Base-by-base conservation (phyloP, 2,888 invertebrate species). In the Drosophila dives region DNA sequence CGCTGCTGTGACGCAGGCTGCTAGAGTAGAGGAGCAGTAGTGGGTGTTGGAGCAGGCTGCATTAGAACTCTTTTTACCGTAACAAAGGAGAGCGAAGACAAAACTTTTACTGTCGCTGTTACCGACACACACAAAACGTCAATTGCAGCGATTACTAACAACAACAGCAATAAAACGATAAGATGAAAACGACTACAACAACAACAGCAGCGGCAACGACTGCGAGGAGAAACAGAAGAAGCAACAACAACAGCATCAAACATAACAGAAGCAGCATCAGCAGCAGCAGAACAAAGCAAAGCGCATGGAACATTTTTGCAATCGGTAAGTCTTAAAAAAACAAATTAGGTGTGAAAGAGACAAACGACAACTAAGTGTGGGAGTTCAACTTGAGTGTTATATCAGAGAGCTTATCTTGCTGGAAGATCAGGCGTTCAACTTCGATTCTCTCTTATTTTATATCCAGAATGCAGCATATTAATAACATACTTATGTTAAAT, bases 271-370 rank as follows among this genome's bases (percentile, higher is more conserved):
- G 20, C 45, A 51, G 38, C 38, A 54, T 48, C 54, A 64, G 45
- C 59, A 67, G 26, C 66, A 63, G 54, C 73, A 66, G 56, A 48
- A 68, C 75, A 71, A 63, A 72, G 62, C 58, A 58, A 72, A 80
- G 65, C 59, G 58, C 65, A 82, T 88, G 90, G 80, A 90, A 83
- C 80, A 83, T 86, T 72, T 78, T 81, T 74, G 75, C 86, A 71
- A 90, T 91, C 77, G 91, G 91, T 91, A 74, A 92, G 91, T 90
- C 61, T n/a, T 20, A 10, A 62, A 54, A 40, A 59, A 7, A 2
- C 4, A 48, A 55, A 12, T 42, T 29, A 40, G 3, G 20, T 40
- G 29, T 32, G 20, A 42, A 40, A 32, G 29, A 26, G 55, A 36
- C 34, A 36, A 15, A 38, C 17, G 53, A 3, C 11, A 26, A 11